These are phyloP conservation scores for Syrista parreyssii DNA, from an alignment of 2,888 invertebrate species.

Conservation along the genomic window DNA sequence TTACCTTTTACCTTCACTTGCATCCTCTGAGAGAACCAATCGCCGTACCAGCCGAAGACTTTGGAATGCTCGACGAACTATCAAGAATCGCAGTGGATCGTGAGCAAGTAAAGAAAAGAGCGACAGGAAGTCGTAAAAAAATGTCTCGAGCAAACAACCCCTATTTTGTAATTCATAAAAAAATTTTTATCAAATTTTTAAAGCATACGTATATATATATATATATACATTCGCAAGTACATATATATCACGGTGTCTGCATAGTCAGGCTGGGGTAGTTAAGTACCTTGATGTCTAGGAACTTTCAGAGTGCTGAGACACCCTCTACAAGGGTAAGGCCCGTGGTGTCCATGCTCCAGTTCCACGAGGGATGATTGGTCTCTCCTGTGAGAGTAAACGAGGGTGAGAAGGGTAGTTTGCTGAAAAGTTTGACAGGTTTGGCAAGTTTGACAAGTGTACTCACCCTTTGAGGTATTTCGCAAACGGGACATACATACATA, in stretches of 20 bases:
- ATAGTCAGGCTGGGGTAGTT: background rate
- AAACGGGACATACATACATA: background rate
- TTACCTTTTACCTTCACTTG: background rate
- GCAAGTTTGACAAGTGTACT: background rate
- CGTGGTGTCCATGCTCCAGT: background rate
- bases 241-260: background rate
- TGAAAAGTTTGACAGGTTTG: background rate
- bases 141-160: background rate
- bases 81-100: background rate
- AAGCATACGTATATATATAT: too few species aligned
- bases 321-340: background rate
- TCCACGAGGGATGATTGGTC: background rate
- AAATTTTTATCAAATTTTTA: background rate
- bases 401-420: background rate
- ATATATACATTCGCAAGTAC: too few species aligned
- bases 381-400: background rate
- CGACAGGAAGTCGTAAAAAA: background rate
- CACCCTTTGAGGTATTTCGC: background rate
- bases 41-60: background rate
- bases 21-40: conserved; percentile 16
- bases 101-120: background rate
- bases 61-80: background rate
- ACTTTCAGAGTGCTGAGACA: background rate
- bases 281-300: background rate
- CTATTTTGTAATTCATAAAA: background rate